Base-by-base conservation (phyloP, 2,888 invertebrate genomes). In the Yponomeuta sedellus region DNA sequence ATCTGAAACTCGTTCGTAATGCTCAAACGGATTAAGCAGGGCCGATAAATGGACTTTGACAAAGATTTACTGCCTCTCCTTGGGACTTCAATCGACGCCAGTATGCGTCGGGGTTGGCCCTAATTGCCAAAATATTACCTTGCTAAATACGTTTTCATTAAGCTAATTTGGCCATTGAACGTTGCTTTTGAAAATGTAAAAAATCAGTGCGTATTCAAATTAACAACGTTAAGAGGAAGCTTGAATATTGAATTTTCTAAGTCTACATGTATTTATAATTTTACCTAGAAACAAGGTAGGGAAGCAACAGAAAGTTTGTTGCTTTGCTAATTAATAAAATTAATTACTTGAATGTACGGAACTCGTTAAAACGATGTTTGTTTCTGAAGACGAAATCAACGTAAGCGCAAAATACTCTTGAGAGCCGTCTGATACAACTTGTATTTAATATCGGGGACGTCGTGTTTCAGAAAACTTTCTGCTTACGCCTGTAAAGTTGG, bases 381-480 rank as follows among this genome's bases (percentile, higher is more conserved):
- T 85, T 86, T 78, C 16, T 77, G 72, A 73, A 72, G 82, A 82
- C 82, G 79, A 77, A 78, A 81, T 81, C 75, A 83, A 83, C 82
- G 80, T 83, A 80, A 82, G 79, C 77, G 77, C 77, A 82, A 81
- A 85, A 80, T 80, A 78, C 82, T 83, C 75, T 75, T 69, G 76
- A 74, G 74, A 82, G 85, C 77, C 82, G 85, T 85, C 84, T 85
- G 83, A 85, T 85, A 82, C 83, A 81, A 85, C 82, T 88, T 85
- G 83, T 87, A 85, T 88, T 85, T 86, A 86, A 89, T 88, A 87
- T 86, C 74, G 77, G 78, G 74, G 77, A 86, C 86, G 84, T 85
- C 86, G 84, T 85, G 86, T 87, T 86, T 84, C 79, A 76, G 71
- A 67, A 72, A 81, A 87, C 76, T 86, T 84, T 71, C 70, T 75